A percentile compares a stretch with the other conserved stretches of the same genome.
Evolutionary conservation across 2,113 vertebrate species (phyloP).

Genomic region (Crypturellus undulatus): DNA sequence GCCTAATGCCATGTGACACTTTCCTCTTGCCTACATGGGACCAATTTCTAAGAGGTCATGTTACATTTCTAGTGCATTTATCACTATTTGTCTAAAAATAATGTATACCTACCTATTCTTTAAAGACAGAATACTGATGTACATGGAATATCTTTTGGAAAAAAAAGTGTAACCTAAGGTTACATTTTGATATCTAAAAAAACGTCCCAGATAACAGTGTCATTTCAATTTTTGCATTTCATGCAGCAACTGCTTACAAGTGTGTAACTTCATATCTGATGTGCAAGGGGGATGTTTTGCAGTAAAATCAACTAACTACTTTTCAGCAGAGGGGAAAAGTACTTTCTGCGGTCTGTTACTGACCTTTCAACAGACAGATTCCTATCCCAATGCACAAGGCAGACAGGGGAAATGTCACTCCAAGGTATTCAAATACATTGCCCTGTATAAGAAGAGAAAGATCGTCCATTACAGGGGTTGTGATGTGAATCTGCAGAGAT

Average conservation of each 20-base stretch:
- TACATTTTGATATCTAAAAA: not conserved
- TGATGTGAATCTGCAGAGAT: not conserved
- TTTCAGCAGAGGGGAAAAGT: conserved; percentile 26
- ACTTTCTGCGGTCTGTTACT: not conserved
- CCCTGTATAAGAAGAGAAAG: not conserved
- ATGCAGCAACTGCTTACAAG: not conserved
- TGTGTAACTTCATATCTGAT: conserved; percentile 4
- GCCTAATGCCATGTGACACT: not conserved
- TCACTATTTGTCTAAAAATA: not conserved
- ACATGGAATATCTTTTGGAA: not conserved
- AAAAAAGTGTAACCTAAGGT: conserved; percentile 30
- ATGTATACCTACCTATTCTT: not conserved
- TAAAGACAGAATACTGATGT: conserved; percentile 28
- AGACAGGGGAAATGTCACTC: not conserved
- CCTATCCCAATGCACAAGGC: not conserved
- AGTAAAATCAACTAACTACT: conserved; percentile 12
- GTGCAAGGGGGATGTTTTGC: conserved; percentile 3
- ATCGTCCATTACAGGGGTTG: not conserved
- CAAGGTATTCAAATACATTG: not conserved
- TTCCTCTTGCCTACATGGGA: not conserved
- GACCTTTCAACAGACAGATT: not conserved
- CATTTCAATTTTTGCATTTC: conserved; percentile 24
- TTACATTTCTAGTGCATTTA: not conserved
- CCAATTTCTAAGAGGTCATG: not conserved
- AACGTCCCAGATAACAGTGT: not conserved